phyloP scores from a whole-genome alignment of 2,113 vertebrate species.

The Astur gentilis region DNA sequence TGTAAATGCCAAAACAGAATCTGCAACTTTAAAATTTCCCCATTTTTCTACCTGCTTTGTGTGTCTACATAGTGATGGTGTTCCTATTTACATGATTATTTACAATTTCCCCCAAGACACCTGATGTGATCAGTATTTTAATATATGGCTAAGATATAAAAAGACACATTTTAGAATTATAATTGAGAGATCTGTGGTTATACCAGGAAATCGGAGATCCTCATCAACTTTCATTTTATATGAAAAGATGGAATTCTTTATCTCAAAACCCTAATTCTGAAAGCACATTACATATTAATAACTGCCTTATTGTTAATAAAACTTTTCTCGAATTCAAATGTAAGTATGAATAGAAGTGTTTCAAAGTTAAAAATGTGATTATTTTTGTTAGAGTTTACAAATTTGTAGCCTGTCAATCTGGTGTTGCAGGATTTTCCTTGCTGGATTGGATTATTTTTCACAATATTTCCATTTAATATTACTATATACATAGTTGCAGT shows the following conservation, averaged over 20 bases:
- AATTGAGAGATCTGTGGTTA: neutral
- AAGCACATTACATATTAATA: neutral
- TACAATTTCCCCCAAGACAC: neutral
- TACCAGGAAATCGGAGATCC: neutral
- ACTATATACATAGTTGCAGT: neutral
- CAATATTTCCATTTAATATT: neutral
- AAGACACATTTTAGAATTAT: neutral
- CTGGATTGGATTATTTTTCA: neutral
- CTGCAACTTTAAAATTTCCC: neutral
- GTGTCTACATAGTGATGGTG: neutral
- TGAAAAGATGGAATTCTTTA: neutral
- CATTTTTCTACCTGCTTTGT: neutral
- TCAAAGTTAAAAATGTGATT: neutral
- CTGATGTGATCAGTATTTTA: neutral
- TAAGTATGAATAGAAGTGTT: neutral
- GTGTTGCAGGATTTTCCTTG: neutral
- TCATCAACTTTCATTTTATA: neutral
- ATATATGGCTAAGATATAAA: neutral
- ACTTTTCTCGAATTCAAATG: neutral
- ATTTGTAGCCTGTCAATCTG: neutral
- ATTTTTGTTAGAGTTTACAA: neutral
- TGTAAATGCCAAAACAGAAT: neutral
- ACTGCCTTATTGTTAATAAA: neutral
- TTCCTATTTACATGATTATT: neutral
- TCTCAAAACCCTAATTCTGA: neutral